Conservation (phyloP, 2,888 invertebrate species). For the Chesias legatella region DNA sequence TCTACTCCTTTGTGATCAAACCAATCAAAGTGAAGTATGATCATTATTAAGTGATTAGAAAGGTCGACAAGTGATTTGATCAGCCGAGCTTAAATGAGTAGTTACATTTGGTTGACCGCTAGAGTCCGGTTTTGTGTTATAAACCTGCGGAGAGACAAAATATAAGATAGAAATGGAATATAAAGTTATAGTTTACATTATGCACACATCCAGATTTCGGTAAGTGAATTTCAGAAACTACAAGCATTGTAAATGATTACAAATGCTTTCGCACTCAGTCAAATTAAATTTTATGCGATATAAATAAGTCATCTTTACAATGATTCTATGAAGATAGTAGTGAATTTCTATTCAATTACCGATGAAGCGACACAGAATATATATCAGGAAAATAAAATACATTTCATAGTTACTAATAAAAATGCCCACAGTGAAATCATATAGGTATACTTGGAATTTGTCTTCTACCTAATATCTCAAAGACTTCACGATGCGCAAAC, state of each 20-base stretch:
- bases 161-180: constrained; percentile 72
- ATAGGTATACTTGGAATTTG: no score
- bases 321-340: background rate
- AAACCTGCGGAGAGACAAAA: constrained; percentile 80
- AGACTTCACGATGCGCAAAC: constrained; percentile 35
- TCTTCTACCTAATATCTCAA: background rate
- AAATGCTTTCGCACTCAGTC: no score
- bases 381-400: constrained; percentile 45
- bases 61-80: constrained; percentile 68
- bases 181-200: constrained; percentile 47
- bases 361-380: constrained; percentile 62
- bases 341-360: constrained; percentile 45
- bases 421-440: constrained; percentile 22
- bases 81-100: constrained; percentile 74
- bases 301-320: no score
- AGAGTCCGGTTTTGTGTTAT: constrained; percentile 81
- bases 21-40: constrained; percentile 66
- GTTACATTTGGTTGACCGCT: constrained; percentile 81
- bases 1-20: constrained; percentile 72
- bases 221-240: constrained; percentile 47
- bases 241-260: no score
- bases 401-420: constrained; percentile 19
- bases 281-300: no score
- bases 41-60: constrained; percentile 68
- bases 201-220: constrained; percentile 52